phyloP scores from a whole-genome alignment of 1,140 invertebrate species.

The Penaeus japonicus region DNA sequence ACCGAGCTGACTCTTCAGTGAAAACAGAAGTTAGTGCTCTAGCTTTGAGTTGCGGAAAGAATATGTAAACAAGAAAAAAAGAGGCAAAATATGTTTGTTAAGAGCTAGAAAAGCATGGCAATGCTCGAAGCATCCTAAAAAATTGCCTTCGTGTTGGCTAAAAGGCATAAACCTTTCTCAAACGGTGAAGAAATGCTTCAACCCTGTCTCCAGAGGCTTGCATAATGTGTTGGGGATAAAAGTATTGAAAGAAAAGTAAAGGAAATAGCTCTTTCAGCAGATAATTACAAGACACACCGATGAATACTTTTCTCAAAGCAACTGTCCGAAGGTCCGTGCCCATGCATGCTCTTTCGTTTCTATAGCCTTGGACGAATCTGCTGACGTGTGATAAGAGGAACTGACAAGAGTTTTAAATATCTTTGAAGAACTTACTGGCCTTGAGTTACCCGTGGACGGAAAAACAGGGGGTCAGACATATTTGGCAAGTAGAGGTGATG shows the following conservation, averaged over 20 bases:
- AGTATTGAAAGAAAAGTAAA: not conserved
- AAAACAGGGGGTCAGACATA: conserved; percentile 32
- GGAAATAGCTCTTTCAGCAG: conserved; percentile 1
- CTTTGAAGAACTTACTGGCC: conserved; percentile 33
- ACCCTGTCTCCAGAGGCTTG: not conserved
- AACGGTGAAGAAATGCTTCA: not conserved
- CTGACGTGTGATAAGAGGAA: conserved; percentile 37
- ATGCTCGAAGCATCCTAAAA: conserved; percentile 24
- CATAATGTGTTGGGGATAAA: not conserved
- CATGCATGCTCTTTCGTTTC: conserved; percentile 27
- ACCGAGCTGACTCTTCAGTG: conserved; percentile 18
- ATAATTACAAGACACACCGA: conserved; percentile 3
- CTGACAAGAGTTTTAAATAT: conserved; percentile 35
- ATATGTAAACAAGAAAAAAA: conserved; percentile 38
- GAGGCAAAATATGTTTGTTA: conserved; percentile 19
- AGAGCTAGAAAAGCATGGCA: conserved; percentile 3
- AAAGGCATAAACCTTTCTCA: not conserved
- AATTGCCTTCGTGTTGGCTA: conserved; percentile 11
- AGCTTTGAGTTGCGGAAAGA: conserved; percentile 31
- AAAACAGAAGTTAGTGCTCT: conserved; percentile 22
- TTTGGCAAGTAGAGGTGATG: conserved; percentile 7
- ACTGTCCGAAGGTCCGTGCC: conserved; percentile 10
- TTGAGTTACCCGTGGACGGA: not conserved
- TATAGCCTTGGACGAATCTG: conserved; percentile 26
- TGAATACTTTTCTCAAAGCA: conserved; percentile 20